These are phyloP conservation scores for Xanthia togata DNA, from an alignment of 2,888 invertebrate genomes.

Conservation along the genomic window DNA sequence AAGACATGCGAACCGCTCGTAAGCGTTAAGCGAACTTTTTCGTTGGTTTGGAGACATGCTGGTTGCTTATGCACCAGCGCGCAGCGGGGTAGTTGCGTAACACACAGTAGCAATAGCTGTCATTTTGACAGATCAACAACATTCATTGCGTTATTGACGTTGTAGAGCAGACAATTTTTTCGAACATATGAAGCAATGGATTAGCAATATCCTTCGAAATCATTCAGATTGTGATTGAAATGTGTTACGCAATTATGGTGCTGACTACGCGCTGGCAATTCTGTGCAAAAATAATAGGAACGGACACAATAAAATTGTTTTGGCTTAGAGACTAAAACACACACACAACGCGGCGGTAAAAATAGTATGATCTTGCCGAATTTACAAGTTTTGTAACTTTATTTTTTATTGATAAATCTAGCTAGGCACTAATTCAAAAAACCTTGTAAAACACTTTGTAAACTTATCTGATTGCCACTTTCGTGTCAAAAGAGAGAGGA, in stretches of 20 bases:
- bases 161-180: no score
- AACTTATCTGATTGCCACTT: background rate
- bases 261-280: background rate
- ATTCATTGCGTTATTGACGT: no score
- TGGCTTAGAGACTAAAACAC: background rate
- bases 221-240: no score
- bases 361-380: background rate
- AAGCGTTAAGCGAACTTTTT: slow-evolving; percentile 12
- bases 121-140: no score
- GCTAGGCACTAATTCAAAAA: background rate
- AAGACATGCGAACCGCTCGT: slow-evolving; percentile 30
- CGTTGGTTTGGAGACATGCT: background rate
- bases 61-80: no score
- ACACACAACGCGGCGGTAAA: background rate
- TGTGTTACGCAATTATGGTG: no score
- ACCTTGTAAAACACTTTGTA: background rate
- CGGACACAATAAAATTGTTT: background rate
- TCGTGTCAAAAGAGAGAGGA: background rate
- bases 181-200: no score
- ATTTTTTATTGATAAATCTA: background rate
- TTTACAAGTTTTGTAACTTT: background rate
- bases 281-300: background rate
- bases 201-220: no score
- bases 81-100: no score
- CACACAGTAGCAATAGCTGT: no score